Base-by-base conservation (phyloP, 2,888 invertebrate species). In the Ligdia adustata region DNA sequence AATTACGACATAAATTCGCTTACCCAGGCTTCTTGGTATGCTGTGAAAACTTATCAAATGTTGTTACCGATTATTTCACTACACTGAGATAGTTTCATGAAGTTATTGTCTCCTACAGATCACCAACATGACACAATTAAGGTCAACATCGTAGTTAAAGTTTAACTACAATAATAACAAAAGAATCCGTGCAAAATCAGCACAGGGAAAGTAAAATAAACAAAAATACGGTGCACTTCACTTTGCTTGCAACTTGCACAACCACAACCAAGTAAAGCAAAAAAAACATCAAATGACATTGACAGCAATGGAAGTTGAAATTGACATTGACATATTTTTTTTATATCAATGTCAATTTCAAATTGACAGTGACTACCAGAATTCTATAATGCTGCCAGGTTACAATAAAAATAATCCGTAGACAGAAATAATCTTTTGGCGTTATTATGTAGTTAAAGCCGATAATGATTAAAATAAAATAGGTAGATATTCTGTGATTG, bases 1-100 rank as follows among this genome's bases (percentile, higher is more conserved):
- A 46, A 46, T 46, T 40, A 40, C 29, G 13, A 35, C 29, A 40
- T 13, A 11, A 28, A 33, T 22, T 13, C 11, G 39, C 46, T 35
- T 46, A 46, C 46, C 46, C 34, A 38, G 46, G 9, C 9, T 46
- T 29, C 15, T 22, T 28, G 31, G n/a, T 16, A 16, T 15, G 24
- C 20, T 24, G 34, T 9, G 20, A 32, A 42, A 38, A 42, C 22
- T n/a, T 18, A 28, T 33, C 14, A 27, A 31, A 39, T 26, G 18
- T 4, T 9, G 15, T 15, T 24, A 9, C 6, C 9, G 6, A 22
- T 16, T 33, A n/a, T 22, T n/a, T 15, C 12, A 34, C 34, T 32
- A 9, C n/a, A 11, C 18, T 28, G 20, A 28, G 39, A 27, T 34
- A 26, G 13, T 16, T 20, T 2, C 4, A 7, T 9, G 20, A n/a